Evolutionary conservation across 2,113 vertebrate genomes (phyloP).

Genomic region (Vicugna pacos): DNA sequence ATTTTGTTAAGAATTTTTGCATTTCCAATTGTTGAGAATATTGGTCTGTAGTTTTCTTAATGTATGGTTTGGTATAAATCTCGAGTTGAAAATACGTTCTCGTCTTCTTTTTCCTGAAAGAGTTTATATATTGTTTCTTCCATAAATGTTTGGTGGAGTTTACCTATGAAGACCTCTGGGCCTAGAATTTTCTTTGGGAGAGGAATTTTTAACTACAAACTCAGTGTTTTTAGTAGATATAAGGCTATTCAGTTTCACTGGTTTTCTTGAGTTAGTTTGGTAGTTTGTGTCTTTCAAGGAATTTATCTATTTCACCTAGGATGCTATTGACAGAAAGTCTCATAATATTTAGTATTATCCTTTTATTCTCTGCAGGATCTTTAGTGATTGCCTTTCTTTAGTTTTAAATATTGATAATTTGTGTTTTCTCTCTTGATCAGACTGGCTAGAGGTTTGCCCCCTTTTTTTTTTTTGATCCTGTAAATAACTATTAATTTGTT

Average conservation of each 20-base stretch:
- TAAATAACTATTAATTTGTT: neutral
- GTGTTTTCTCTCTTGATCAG: neutral
- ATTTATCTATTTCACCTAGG: neutral
- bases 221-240: neutral
- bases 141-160: neutral
- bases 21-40: neutral
- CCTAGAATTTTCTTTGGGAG: neutral
- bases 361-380: neutral
- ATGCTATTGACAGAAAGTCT: neutral
- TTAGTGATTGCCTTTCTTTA: neutral
- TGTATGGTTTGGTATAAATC: neutral
- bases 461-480: neutral
- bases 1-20: neutral
- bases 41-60: neutral
- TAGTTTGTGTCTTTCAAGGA: no score
- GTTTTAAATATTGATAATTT: neutral
- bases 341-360: neutral
- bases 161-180: neutral
- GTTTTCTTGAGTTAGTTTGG: neutral
- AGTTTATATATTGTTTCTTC: neutral
- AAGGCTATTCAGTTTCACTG: neutral
- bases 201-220: neutral
- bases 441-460: neutral
- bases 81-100: neutral
- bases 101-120: neutral